These are phyloP conservation scores for Brachyrhaphis roseni DNA, from an alignment of 2,797 vertebrate species.

Conservation along the genomic window DNA sequence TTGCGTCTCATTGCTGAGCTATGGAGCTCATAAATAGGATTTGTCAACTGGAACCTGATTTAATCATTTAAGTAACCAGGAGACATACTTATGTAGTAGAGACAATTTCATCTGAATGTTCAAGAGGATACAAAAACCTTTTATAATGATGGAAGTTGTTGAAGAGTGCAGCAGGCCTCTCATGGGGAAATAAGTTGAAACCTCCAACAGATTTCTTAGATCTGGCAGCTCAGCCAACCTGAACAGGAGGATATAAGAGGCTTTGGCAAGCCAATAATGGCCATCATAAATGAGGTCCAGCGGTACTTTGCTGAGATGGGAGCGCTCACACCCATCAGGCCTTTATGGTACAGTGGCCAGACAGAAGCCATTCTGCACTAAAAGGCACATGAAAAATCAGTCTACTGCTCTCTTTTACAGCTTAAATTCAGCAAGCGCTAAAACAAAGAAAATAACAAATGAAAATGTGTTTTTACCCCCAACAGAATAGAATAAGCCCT, in stretches of 20 bases:
- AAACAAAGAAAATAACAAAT: background rate
- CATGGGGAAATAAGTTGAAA: slow-evolving; percentile 5
- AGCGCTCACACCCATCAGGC: slow-evolving; percentile 1
- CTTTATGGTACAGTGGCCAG: slow-evolving; percentile 10
- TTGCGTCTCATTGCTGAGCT: background rate
- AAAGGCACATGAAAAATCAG: slow-evolving; percentile 1
- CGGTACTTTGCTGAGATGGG: background rate
- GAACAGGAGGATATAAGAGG: slow-evolving; percentile 8
- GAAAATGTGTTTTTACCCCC: background rate
- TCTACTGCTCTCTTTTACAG: background rate
- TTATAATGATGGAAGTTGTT: background rate
- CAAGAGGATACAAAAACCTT: background rate
- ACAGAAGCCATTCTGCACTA: slow-evolving; percentile 2
- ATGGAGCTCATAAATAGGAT: background rate
- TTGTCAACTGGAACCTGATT: background rate
- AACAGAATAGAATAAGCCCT: background rate
- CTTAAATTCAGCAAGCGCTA: background rate
- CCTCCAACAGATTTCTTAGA: slow-evolving; percentile 7
- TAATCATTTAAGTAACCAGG: background rate
- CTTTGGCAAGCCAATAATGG: slow-evolving; percentile 4
- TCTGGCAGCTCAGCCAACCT: slow-evolving; percentile 6
- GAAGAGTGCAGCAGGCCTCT: background rate
- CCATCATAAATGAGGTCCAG: slow-evolving; percentile 9
- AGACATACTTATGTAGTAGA: background rate
- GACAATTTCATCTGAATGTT: background rate